A percentile compares a stretch with the other conserved stretches of the same genome.
Conservation (phyloP, 2,888 invertebrate genomes). For the Serripes groenlandicus region DNA sequence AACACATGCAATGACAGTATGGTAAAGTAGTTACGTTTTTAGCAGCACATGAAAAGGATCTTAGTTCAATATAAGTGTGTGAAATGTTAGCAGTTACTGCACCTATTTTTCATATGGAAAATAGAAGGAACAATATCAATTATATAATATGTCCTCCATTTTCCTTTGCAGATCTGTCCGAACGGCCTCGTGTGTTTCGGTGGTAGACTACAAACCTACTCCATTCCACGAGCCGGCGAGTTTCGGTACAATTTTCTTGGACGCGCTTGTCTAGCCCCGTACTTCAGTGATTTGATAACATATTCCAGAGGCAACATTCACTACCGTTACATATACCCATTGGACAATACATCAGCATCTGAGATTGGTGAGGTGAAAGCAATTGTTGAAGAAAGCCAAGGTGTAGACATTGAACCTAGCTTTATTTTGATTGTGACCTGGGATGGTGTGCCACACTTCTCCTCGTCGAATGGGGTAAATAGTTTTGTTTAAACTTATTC, state of each 20-base stretch:
- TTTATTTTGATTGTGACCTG: constrained; percentile 3
- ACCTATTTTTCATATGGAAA: neutral
- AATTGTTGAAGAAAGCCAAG: constrained; percentile 2
- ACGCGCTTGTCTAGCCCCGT: constrained; percentile 8
- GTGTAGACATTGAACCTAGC: neutral
- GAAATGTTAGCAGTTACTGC: neutral
- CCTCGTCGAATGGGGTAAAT: neutral
- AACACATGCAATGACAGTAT: too few species aligned
- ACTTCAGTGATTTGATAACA: constrained; percentile 8
- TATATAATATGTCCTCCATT: neutral
- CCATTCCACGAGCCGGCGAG: neutral
- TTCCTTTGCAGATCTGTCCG: neutral
- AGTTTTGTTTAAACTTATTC: too few species aligned
- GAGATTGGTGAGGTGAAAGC: neutral
- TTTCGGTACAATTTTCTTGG: neutral
- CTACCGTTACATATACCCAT: constrained; percentile 12
- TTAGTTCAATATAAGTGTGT: too few species aligned
- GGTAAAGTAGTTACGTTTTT: too few species aligned
- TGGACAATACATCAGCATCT: neutral
- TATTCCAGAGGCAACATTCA: neutral
- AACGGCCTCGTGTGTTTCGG: constrained; percentile 16
- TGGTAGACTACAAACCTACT: neutral
- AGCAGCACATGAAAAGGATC: neutral
- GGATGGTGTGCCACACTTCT: neutral
- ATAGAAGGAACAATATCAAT: too few species aligned